Base-by-base conservation (phyloP, 2,113 vertebrate species). In the Astatoreochromis straeleni region DNA sequence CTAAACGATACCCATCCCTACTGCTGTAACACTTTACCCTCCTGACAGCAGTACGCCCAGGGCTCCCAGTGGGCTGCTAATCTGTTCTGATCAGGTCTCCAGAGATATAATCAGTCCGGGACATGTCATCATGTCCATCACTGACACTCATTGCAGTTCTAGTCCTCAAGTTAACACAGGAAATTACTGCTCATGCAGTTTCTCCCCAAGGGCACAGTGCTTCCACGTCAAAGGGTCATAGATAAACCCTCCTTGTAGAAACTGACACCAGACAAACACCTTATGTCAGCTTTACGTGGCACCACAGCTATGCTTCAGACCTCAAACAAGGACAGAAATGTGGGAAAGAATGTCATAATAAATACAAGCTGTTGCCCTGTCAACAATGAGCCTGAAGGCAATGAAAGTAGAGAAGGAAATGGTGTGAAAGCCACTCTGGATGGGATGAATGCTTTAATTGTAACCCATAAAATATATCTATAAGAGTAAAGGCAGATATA, bases 221-320 rank as follows among this genome's bases (percentile, higher is more conserved):
- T 89, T 90, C 86, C 93, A 82, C 81, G 93, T 92, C 84, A 88
- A 83, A 88, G 73, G 92, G 92, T 92, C 86, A 24, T 12, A 5
- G 73, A 29, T 85, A 78, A 86, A 54, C 54, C 86, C 57, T 42
- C 88, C 82, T 57, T 58, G 55, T 65, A 40, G 40, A 82, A 87
- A 85, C 1, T 91, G 89, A 92, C 89, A 92, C 89, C 85, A 3
- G 81, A 81, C 83, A n/a, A 87, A 83, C 87, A 81, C 78, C 87
- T 94, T 87, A 85, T 92, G 88, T 91, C 87, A 35, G 90, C 65
- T 60, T 60, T 24, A 2, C 3, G 9, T 17, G 80, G 68, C 26
- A n/a, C 49, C 17, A 7, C 79, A 73, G 81, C 5, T 33, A 40
- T 3, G 84, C 75, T 85, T 85, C 3, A 38, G 87, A 82, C 75